Conservation (phyloP, 2,888 invertebrate genomes). For the Aelia acuminata region DNA sequence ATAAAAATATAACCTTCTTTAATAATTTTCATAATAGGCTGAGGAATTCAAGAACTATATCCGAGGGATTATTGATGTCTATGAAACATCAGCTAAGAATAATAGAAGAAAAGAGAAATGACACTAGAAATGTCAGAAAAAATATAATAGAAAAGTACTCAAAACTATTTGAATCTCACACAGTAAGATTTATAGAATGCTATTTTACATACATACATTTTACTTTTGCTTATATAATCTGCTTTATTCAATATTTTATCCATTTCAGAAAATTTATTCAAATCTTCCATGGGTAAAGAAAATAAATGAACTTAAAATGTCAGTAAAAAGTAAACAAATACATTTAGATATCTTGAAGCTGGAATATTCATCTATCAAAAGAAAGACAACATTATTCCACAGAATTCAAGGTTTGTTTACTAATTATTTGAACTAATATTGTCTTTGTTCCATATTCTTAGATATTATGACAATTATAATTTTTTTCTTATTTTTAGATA, state of each 20-base stretch:
- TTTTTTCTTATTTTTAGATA: background rate
- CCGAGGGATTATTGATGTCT: constrained; percentile 50
- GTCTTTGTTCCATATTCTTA: background rate
- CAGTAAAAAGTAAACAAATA: background rate
- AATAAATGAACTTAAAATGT: constrained; percentile 34
- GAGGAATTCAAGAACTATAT: constrained; percentile 45
- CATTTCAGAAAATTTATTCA: constrained; percentile 22
- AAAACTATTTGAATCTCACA: constrained; percentile 28
- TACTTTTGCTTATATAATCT: background rate
- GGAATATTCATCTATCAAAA: constrained; percentile 42
- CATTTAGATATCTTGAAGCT: constrained; percentile 38
- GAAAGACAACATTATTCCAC: background rate
- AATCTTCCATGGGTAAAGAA: constrained; percentile 48
- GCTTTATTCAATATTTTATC: background rate
- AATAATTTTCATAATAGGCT: constrained; percentile 12
- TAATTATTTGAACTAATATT: background rate
- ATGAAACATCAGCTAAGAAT: constrained; percentile 49
- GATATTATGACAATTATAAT: background rate
- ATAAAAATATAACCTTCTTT: background rate
- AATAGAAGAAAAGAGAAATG: constrained; percentile 41
- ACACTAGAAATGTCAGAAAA: constrained; percentile 11
- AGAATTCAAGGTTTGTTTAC: constrained; percentile 27
- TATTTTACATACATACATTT: background rate
- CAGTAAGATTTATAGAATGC: background rate
- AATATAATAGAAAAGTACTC: constrained; percentile 50